Base-by-base conservation (phyloP, 2,888 invertebrate species). In the Agonopterix heracliana region DNA sequence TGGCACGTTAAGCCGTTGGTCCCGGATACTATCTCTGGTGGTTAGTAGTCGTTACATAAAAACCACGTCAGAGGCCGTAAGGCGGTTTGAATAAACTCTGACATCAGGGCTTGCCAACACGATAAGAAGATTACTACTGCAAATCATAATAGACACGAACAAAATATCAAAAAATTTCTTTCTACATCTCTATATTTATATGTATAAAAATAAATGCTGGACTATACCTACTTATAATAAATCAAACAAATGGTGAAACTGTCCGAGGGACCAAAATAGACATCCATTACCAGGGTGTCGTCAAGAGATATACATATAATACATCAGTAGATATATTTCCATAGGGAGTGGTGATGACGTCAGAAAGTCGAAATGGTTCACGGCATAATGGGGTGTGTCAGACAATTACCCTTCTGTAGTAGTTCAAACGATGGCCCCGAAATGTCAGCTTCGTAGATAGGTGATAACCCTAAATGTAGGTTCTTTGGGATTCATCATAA, bases 261-360 rank as follows among this genome's bases (percentile, higher is more conserved):
- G 53, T 53, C 55, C 44, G 49, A 51, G 17, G 8, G 44, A 50
- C 47, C n/a, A 55, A 54, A 56, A 56, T 56, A 56, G 49, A 51
- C 42, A 40, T 17, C 34, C 26, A 9, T 41, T 48, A 38, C 34
- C 41, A 34, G 41, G 44, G 13, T n/a, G 42, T 38, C 26, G 49
- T 48, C 54, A 52, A 36, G 54, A 51, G 47, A 47, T 44, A 42
- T 44, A 14, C 44, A 41, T 49, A 34, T 7, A 26, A 41, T 49
- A 34, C 26, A 26, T 26, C 5, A 26, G 26, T 7, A 26, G 26
- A 26, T 26, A 26, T 7, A 26, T 60, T 64, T 55, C 57, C 53
- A 63, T 54, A 65, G 73, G 81, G 81, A 69, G 80, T 69, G 81
- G 60, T 67, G 38, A n/a, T 81, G 81, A 80, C 81, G 79, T 80